Percentiles rank a stretch among this genome's conserved stretches.
These are phyloP conservation scores for Cinclus mexicanus DNA, from an alignment of 2,113 vertebrate species.

Conservation along the genomic window DNA sequence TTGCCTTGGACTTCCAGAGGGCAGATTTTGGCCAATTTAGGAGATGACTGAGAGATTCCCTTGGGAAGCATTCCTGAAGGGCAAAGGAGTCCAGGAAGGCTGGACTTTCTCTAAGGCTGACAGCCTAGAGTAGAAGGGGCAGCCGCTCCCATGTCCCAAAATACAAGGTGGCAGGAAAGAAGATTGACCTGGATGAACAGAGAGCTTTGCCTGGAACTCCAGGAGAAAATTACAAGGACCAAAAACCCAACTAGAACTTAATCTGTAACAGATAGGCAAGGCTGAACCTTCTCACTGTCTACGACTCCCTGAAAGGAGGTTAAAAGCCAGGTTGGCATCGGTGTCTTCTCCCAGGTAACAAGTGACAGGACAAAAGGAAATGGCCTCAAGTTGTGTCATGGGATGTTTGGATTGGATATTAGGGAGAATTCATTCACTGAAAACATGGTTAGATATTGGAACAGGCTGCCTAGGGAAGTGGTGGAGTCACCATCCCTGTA, in stretches of 20 bases:
- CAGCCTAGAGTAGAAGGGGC: neutral
- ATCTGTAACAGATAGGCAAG: neutral
- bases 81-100: neutral
- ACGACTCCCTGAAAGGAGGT: neutral
- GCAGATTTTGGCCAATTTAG: neutral
- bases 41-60: neutral
- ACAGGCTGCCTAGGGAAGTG: neutral
- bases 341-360: neutral
- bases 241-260: neutral
- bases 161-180: accelerated
- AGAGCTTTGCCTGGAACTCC: neutral
- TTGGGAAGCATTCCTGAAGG: neutral
- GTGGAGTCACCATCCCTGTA: neutral
- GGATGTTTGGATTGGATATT: neutral
- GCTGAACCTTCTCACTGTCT: neutral
- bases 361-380: neutral
- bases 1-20: neutral
- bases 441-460: accelerated
- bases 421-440: neutral
- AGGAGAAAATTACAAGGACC: neutral
- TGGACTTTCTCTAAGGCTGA: neutral
- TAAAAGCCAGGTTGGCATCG: accelerated
- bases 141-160: accelerated
- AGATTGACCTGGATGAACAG: neutral
- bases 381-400: neutral